phyloP scores from a whole-genome alignment of 2,797 vertebrate genomes.

The Channallabes apus region DNA sequence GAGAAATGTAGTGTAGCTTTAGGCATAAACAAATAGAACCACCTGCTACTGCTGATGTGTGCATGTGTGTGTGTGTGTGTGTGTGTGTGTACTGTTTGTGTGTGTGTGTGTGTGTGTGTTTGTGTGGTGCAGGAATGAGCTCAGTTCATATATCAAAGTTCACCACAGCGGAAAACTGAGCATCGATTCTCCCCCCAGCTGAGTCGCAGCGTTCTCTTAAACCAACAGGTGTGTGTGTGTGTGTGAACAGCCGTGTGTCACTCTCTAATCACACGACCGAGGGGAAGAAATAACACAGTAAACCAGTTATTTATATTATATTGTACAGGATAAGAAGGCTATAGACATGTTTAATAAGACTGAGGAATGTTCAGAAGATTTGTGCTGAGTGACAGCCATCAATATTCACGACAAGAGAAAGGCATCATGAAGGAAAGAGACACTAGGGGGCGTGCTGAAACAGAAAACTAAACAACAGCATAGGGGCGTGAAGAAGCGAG shows the following conservation, averaged over 20 bases:
- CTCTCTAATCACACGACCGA: conserved; percentile 1
- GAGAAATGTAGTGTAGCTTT: conserved; percentile 48
- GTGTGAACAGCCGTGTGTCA: conserved; percentile 18
- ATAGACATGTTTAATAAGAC: neutral
- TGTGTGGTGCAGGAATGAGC: conserved; percentile 60
- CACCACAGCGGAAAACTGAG: conserved; percentile 65
- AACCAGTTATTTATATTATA: neutral
- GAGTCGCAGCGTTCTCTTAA: conserved; percentile 28
- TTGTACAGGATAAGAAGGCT: neutral
- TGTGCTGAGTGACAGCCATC: neutral
- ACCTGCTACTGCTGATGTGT: conserved; percentile 53
- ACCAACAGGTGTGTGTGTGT: conserved; percentile 28
- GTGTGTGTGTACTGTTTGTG: too few relatives aligned
- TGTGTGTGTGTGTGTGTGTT: conserved; percentile 51
- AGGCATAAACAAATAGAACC: conserved; percentile 49
- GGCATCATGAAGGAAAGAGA: neutral
- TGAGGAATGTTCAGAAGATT: neutral
- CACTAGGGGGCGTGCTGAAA: neutral
- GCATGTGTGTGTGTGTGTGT: neutral
- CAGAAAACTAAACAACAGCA: neutral
- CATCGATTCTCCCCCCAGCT: conserved; percentile 69
- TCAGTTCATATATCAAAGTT: conserved; percentile 66
- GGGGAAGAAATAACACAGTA: neutral
- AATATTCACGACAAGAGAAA: neutral
- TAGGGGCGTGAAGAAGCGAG: neutral